These are phyloP conservation scores for Platynereis dumerilii DNA, from an alignment of 2,888 invertebrate genomes.

Conservation along the genomic window DNA sequence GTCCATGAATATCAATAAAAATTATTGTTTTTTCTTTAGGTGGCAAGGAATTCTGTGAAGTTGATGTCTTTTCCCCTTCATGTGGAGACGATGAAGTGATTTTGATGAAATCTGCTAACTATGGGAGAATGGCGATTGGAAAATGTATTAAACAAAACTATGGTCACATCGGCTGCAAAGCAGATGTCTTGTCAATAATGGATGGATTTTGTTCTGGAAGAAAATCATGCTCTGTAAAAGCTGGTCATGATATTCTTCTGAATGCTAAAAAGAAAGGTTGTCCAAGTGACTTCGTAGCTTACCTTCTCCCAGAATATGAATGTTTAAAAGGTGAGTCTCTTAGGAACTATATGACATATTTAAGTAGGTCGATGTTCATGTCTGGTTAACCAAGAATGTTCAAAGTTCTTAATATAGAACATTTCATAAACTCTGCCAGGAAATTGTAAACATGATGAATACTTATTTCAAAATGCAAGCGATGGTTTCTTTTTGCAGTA, in stretches of 20 bases:
- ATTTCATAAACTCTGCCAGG: too few relatives aligned
- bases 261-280: neutral
- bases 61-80: slow-evolving; percentile 31
- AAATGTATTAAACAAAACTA: slow-evolving; percentile 29
- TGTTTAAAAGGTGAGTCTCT: neutral
- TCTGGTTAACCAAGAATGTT: too few relatives aligned
- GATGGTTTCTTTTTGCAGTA: too few relatives aligned
- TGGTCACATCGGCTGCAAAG: neutral
- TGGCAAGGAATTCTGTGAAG: neutral
- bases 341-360: too few relatives aligned
- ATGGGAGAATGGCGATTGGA: slow-evolving; percentile 33
- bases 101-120: slow-evolving; percentile 28
- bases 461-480: too few relatives aligned
- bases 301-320: neutral
- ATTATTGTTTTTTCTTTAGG: neutral
- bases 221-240: neutral
- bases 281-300: neutral
- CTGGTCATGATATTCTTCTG: neutral
- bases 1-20: too few relatives aligned
- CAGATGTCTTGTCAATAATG: neutral
- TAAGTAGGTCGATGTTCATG: too few relatives aligned
- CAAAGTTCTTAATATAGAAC: too few relatives aligned
- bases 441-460: too few relatives aligned
- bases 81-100: slow-evolving; percentile 29
- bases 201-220: neutral